Base-by-base conservation (phyloP, 2,797 vertebrate species). In the Rhynchonycteris naso region DNA sequence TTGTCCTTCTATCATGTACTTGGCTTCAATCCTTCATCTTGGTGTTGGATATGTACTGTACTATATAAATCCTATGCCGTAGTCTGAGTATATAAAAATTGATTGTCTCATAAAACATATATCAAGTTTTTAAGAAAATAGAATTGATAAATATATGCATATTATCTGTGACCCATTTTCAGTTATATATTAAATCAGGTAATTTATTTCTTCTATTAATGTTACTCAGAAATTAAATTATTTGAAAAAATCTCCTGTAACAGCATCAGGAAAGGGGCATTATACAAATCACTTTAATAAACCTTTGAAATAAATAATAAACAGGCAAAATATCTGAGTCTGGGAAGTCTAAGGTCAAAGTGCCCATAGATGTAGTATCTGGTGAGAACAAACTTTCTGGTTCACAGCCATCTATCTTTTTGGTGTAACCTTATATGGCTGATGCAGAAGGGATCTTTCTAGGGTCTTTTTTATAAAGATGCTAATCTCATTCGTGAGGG, bases 241-340 rank as follows among this genome's bases (percentile, higher is more conserved):
- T 90, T 97, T 97, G 96, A 94, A 96, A 96, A 90, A 97, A 89
- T 97, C 91, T 95, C 95, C 95, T 96, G 76, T 92, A 97, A 98
- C 95, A 93, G 94, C 80, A 97, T 97, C 69, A 97, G 93, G 65
- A 66, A 85, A 54, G 68, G 95, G 47, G 93, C 89, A 94, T 91
- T 94, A 92, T 89, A 86, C 89, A 97, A 96, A 92, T 93, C 82
- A 16, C 59, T 95, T 97, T 86, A 94, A 78, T 94, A 97, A 97
- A 94, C 80, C 63, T 89, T 85, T 97, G 84, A 97, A 98, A 98
- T 97, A 97, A 98, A 92, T 78, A 97, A 97, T 94, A 97, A 96
- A 97, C 47, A 97, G 50, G 50, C 90, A 97, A 97, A 98, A 93
- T 91, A 90, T 21, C 93, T 12, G 47, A 56, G 33, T 22, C 11